Evolutionary conservation across 2,797 vertebrate genomes (phyloP).

Genomic region (Numenius phaeopus): DNA sequence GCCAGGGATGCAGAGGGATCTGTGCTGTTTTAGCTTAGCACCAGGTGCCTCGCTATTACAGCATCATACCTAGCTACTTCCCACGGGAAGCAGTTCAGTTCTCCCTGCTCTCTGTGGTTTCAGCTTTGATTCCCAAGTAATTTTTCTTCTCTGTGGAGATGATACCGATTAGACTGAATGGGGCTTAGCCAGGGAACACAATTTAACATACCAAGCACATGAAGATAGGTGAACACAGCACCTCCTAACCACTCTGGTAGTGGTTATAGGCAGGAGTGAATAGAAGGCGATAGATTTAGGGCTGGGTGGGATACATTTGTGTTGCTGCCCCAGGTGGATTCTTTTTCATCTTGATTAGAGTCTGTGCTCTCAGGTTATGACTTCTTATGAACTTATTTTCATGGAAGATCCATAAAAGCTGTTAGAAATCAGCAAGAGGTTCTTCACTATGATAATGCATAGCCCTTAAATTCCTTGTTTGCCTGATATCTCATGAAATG

Average conservation of each 20-base stretch:
- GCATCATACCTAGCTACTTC: background rate
- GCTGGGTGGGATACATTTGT: background rate
- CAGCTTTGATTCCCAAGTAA: background rate
- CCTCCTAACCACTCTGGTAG: background rate
- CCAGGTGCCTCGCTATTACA: fast-evolving
- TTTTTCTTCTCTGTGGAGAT: background rate
- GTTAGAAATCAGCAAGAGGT: background rate
- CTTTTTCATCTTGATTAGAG: background rate
- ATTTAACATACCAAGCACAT: background rate
- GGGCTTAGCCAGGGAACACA: background rate
- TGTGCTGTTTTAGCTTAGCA: background rate
- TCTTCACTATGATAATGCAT: background rate
- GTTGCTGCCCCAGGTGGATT: slow-evolving; percentile 1
- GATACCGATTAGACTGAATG: background rate
- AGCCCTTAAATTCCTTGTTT: background rate
- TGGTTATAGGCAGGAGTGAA: background rate
- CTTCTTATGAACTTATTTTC: background rate
- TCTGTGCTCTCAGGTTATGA: background rate
- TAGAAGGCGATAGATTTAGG: background rate
- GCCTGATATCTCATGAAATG: background rate
- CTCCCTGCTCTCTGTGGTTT: background rate
- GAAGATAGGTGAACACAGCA: background rate
- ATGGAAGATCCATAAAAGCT: background rate
- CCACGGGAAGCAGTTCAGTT: background rate
- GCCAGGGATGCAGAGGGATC: background rate